Base-by-base conservation (phyloP, 2,113 vertebrate species). In the Sphaerodactylus townsendi region DNA sequence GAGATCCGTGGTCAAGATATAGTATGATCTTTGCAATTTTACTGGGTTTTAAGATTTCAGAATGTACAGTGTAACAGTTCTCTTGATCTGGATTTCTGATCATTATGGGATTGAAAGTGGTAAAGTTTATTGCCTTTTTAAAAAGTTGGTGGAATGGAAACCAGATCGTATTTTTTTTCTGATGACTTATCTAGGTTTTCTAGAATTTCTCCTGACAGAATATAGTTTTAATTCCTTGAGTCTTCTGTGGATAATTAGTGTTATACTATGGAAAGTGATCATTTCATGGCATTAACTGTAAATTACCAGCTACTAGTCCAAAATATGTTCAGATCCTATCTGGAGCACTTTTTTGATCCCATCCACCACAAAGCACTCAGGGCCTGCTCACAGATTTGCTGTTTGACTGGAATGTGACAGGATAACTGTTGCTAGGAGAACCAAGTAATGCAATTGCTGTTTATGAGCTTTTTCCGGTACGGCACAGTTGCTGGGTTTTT, bases 211-310 rank as follows among this genome's bases (percentile, higher is more conserved):
- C 66, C 48, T 37, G 74, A 19, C 50, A 6, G 21, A 77, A 33
- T 33, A 6, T 71, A 39, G 21, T 82, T 83, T 44, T 88, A 69
- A 0, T 77, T 88, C 4, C 30, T 75, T 82, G 46, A 81, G 41
- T 7, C 33, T 2, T 4, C 0, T 13, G 8, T 68, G 72, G 50
- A 62, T 83, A 37, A 64, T 88, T 86, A 39, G 5, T 88, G 23
- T 13, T 82, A 48, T 79, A 4, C 41, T 85, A 77, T 78, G 77
- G 72, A 90, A 84, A 87, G 35, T 1, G 0, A 7, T 39, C 84
- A 6, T 9, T 84, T 80, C 71, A 35, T 30, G 76, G 82, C 33
- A 46, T 11, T 0, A 0, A 2, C 13, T 89, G 10, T 72, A 65
- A 83, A 11, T 30, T 70, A 62, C 11, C 10, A 53, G 79, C 74